A percentile compares a stretch with the other conserved stretches of the same genome.
phyloP scores from a whole-genome alignment of 2,113 vertebrate genomes.

The Rhabdornis inornatus region DNA sequence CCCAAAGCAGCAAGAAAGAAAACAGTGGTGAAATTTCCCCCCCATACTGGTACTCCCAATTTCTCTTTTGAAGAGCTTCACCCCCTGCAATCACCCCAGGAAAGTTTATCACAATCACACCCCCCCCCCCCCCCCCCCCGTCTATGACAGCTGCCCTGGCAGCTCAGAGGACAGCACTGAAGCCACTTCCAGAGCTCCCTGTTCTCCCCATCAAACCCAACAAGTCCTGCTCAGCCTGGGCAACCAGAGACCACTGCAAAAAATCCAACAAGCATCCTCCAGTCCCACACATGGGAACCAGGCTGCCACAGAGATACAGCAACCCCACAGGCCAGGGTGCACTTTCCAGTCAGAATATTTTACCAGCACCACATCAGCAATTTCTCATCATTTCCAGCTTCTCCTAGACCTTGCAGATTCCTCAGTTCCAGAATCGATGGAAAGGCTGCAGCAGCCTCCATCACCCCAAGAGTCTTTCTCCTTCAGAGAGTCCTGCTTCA shows the following conservation, averaged over 20 bases:
- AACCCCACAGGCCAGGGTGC: rapidly evolving
- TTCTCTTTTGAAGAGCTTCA: background rate
- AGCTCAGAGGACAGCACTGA: background rate
- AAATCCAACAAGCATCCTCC: background rate
- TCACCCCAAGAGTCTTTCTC: background rate
- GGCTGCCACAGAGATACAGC: background rate
- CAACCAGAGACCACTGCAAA: background rate
- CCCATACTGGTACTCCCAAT: background rate
- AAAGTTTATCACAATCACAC: background rate
- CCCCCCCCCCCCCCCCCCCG: too few relatives aligned
- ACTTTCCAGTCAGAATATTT: background rate
- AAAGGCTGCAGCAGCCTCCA: background rate
- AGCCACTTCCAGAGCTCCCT: background rate
- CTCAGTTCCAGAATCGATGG: background rate
- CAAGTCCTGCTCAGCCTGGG: background rate
- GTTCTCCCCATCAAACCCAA: background rate
- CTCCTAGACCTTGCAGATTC: background rate
- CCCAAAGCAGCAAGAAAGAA: background rate
- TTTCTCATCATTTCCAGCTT: background rate
- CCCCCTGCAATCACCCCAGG: background rate
- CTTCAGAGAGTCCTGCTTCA: background rate
- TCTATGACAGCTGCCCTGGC: background rate
- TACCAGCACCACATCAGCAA: background rate
- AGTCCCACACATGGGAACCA: background rate
- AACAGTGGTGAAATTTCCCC: rapidly evolving